These are phyloP conservation scores for Propithecus perrieri DNA, from an alignment of 2,797 vertebrate genomes.

Conservation along the genomic window DNA sequence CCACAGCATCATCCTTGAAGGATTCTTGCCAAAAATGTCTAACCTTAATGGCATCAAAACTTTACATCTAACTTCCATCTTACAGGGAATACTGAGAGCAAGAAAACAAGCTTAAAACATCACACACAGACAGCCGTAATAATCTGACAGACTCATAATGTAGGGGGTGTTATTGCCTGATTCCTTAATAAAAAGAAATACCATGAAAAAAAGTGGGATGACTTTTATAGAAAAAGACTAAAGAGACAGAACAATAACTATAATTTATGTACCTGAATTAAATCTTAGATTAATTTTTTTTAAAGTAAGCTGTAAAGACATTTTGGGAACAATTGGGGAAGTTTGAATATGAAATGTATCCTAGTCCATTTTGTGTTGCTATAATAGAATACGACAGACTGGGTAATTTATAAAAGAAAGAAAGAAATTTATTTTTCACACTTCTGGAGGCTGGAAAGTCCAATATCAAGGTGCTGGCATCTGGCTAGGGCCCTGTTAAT, in stretches of 20 bases:
- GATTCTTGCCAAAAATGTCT: neutral
- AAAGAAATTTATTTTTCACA: neutral
- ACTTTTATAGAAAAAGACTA: constrained; percentile 18
- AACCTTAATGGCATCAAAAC: neutral
- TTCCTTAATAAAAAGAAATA: neutral
- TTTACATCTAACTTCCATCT: neutral
- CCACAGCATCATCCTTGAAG: neutral
- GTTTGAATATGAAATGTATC: neutral
- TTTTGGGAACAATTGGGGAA: neutral
- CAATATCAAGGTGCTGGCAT: neutral
- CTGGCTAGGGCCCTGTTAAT: neutral
- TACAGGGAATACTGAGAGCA: neutral
- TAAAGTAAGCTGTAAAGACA: neutral
- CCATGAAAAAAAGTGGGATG: neutral
- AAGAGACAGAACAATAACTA: neutral
- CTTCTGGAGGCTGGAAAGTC: neutral
- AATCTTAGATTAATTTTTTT: neutral
- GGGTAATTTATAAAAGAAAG: neutral
- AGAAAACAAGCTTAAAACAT: neutral
- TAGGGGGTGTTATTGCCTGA: neutral
- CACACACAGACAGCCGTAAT: neutral
- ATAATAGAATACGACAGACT: neutral
- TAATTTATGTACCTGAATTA: neutral
- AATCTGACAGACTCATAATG: neutral
- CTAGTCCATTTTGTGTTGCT: neutral